Conservation (phyloP, 2,888 invertebrate genomes). For the Perdita meconis region DNA sequence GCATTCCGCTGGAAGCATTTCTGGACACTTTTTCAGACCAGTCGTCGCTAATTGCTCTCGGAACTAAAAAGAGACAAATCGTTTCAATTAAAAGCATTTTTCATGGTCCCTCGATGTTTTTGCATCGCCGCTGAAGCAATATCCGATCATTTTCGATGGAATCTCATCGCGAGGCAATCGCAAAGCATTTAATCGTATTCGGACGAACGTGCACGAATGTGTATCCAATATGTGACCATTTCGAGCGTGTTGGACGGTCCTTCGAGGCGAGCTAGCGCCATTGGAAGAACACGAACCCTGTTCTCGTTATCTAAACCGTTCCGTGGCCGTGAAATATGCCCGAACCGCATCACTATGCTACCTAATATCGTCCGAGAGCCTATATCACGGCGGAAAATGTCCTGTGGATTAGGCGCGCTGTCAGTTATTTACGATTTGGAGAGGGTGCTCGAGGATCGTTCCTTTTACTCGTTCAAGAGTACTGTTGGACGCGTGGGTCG, state of each 20-base stretch:
- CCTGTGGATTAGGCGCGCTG: conserved; percentile 47
- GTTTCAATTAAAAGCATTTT: too few species aligned
- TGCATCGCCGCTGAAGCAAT: too few species aligned
- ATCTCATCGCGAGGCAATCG: conserved; percentile 13
- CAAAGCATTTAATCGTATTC: conserved; percentile 30
- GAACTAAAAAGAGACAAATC: too few species aligned
- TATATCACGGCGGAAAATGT: conserved; percentile 40
- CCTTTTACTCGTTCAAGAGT: background rate
- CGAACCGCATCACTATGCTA: conserved; percentile 41
- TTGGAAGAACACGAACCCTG: conserved; percentile 11
- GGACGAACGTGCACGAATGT: conserved; percentile 6
- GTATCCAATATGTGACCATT: background rate
- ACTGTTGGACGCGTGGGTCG: background rate
- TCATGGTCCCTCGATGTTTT: too few species aligned
- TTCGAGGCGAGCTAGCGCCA: conserved; percentile 17
- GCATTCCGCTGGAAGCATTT: background rate
- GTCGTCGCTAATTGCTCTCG: too few species aligned
- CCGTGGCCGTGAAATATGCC: conserved; percentile 23
- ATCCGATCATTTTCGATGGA: conserved; percentile 8
- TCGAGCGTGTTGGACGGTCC: conserved; percentile 7
- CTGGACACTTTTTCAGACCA: background rate
- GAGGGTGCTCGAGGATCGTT: conserved; percentile 28
- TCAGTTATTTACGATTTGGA: conserved; percentile 63
- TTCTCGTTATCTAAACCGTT: conserved; percentile 32
- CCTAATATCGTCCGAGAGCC: conserved; percentile 51